Conservation (phyloP, 2,113 vertebrate species). For the Brienomyrus longianalis region DNA sequence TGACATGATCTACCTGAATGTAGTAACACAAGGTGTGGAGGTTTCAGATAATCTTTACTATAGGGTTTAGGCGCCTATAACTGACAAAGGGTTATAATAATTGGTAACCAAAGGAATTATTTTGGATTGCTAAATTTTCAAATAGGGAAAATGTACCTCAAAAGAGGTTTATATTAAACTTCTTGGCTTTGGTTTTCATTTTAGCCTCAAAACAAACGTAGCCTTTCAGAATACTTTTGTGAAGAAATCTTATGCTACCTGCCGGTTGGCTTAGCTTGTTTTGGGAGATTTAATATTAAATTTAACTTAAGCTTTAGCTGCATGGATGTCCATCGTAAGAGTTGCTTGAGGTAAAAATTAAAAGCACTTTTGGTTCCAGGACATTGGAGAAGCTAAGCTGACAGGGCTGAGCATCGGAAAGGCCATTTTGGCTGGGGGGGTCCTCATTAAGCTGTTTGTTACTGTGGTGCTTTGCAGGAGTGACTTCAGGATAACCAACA, state of each 20-base stretch:
- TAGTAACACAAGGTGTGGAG: neutral
- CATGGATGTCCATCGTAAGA: neutral
- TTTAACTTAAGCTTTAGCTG: neutral
- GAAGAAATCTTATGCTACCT: neutral
- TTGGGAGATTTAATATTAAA: neutral
- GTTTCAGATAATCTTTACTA: neutral
- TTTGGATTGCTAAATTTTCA: neutral
- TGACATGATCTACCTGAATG: neutral
- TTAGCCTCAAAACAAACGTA: neutral
- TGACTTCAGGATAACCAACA: slow-evolving; percentile 82
- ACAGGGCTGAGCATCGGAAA: neutral
- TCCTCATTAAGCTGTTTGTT: slow-evolving; percentile 40
- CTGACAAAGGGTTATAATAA: neutral
- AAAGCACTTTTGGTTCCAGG: slow-evolving; percentile 57
- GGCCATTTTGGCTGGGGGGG: neutral
- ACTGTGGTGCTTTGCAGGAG: slow-evolving; percentile 78
- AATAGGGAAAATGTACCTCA: neutral
- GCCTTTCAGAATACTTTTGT: neutral
- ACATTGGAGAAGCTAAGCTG: slow-evolving; percentile 3
- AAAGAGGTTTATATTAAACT: neutral
- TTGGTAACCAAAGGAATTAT: slow-evolving; percentile 1
- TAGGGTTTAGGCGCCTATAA: neutral
- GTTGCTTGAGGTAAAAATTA: slow-evolving; percentile 21
- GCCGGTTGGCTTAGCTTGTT: neutral
- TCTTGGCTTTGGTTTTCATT: neutral